Evolutionary conservation across 2,888 invertebrate species (phyloP), one percentile per base, ranked within the genome.

Genomic region (Erebia aethiops): DNA sequence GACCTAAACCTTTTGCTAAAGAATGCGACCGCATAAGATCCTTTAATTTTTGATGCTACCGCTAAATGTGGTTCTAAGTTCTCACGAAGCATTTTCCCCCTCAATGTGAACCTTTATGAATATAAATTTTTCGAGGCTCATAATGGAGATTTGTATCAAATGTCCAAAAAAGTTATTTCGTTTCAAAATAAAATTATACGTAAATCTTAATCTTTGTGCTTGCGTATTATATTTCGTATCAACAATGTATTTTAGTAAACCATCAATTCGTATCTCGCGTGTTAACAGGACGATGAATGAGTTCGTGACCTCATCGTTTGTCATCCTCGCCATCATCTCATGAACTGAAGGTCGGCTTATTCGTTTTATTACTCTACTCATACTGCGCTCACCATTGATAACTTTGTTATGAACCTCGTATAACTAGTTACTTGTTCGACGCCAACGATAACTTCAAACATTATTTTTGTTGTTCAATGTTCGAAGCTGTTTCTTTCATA

Each of bases 271-370:
- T 57, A 49, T 66, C 52, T 60, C 43, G 49, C n/a, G 18, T 57
- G 60, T 61, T 61, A 46, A 69, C 51, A 64, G 64, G 49, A 71
- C 51, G 62, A 62, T 65, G 68, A 73, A 71, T 73, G 68, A 18
- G 43, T 14, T 26, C 1, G 21, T 71, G 65, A 65, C 43, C 49
- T 71, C 71, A 71, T 73, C 56, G 18, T 21, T 70, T 60, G 65
- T 70, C 66, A 66, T 46, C 14, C 7, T 35, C 60, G 65, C 58
- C 65, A 65, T 68, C 64, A 57, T 26, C 21, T 72, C 51, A 52
- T 69, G 14, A 62, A 26, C 14, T 62, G 57, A 65, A 73, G 61
- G 68, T 64, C 61, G 41, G 41, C 60, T 71, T 62, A 71, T 71
- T 68, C 52, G 10, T 71, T 70, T 71, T 69, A 66, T 73, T 69